Base-by-base conservation (phyloP, 2,113 vertebrate genomes). In the Pholis gunnellus region DNA sequence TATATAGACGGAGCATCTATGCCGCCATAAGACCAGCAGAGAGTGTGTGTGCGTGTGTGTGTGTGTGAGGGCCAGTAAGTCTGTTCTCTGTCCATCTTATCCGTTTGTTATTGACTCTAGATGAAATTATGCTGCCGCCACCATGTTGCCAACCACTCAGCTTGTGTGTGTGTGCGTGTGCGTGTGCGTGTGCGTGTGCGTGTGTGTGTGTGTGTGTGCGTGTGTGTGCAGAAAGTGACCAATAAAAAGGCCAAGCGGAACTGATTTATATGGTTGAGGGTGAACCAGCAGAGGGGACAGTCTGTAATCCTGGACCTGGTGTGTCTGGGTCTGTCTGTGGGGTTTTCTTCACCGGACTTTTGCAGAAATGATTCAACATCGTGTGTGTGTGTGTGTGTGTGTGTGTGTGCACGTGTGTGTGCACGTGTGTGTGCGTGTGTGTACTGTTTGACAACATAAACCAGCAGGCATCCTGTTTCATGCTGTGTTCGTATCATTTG, bases 81-180 rank as follows among this genome's bases (percentile, higher is more conserved):
- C 86, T 88, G 87, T 75, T 79, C 72, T 84, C 52, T 71, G 75
- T 84, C 83, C 73, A 67, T 79, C 52, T 84, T 86, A 88, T 87
- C 86, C 1, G 40, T 68, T 79, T 46, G 65, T 83, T 83, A 82
- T 70, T 81, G 78, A 84, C 72, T 75, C 27, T 67, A 82, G 81
- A 84, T 86, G 48, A 82, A 86, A 90, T 86, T 84, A 86, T 29
- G 69, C 48, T 72, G 40, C 77, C 81, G 80, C 80, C 44, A 34
- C 75, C 81, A 82, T 70, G 78, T 65, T 84, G 72, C 82, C 75
- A 79, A 72, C 67, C 72, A 75, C 48, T 84, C 74, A 69, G 61
- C 70, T 71, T 7, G 15, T 34, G 36, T 63, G 83, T 59, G 76
- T 60, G 10, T 68, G 60, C 25, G 61, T 29, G 59, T 72, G 8